A percentile compares a stretch with the other conserved stretches of the same genome.
Conservation (phyloP, 2,888 invertebrate genomes). For the Torymus texanus region DNA sequence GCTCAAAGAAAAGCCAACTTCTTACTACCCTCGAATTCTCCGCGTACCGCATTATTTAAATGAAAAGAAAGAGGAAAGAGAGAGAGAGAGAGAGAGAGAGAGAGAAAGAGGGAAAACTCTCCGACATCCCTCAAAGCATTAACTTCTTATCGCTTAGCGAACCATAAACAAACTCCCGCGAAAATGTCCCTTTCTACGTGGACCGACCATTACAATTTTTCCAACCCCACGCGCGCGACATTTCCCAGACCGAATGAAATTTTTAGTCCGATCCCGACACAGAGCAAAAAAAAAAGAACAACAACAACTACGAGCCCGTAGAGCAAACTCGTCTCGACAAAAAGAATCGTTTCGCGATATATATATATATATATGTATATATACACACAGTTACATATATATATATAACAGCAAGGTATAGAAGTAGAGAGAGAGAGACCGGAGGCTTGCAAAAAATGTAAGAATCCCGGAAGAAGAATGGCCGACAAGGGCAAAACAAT, state of each 20-base stretch:
- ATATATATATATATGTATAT: slow-evolving; percentile 17
- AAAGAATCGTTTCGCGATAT: slow-evolving; percentile 13
- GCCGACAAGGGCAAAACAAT: slow-evolving; percentile 49
- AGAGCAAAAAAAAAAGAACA: too few relatives aligned
- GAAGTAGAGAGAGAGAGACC: not conserved
- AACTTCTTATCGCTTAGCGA: too few relatives aligned
- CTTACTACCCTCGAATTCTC: too few relatives aligned
- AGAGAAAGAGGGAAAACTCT: too few relatives aligned
- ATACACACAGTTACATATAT: not conserved
- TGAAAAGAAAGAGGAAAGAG: too few relatives aligned
- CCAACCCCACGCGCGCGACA: not conserved
- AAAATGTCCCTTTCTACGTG: too few relatives aligned
- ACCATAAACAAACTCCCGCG: too few relatives aligned
- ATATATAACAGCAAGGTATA: not conserved
- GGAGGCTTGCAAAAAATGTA: slow-evolving; percentile 17
- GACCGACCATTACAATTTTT: not conserved
- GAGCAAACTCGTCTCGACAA: not conserved
- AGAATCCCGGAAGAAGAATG: slow-evolving; percentile 48
- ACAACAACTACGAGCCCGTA: too few relatives aligned
- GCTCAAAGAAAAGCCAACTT: too few relatives aligned
- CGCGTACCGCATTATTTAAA: too few relatives aligned
- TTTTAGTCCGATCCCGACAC: not conserved
- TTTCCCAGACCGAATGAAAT: slow-evolving; percentile 15
- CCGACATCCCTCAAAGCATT: not conserved
- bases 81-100: too few relatives aligned